Percentiles rank a stretch among this genome's conserved stretches.
Conservation (phyloP, 2,797 vertebrate species). For the Bucorvus abyssinicus region DNA sequence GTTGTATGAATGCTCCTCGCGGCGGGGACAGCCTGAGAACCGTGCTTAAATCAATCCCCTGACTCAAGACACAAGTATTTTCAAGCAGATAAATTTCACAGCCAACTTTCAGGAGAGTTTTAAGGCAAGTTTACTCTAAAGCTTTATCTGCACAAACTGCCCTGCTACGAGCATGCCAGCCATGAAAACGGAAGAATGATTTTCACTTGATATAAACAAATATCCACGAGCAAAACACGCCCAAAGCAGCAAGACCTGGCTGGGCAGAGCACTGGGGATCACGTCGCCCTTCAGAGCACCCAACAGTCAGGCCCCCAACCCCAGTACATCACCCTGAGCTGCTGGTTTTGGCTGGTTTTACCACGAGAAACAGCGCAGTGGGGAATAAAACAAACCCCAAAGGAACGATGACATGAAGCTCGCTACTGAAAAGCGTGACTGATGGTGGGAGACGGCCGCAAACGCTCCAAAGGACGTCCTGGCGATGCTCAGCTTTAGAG, state of each 20-base stretch:
- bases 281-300: background rate
- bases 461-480: background rate
- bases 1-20: background rate
- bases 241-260: background rate
- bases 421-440: fast-evolving
- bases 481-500: background rate
- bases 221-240: background rate
- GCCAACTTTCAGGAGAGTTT: background rate
- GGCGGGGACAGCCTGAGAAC: background rate
- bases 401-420: fast-evolving
- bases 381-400: background rate
- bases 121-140: background rate
- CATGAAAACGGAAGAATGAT: fast-evolving
- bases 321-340: fast-evolving
- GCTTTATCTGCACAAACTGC: background rate
- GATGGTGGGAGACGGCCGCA: background rate
- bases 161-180: fast-evolving
- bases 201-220: background rate
- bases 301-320: background rate
- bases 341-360: background rate
- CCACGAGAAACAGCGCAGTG: background rate
- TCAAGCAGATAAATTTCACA: background rate
- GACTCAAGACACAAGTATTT: background rate
- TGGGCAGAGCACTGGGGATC: background rate
- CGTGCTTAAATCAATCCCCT: background rate